Evolutionary conservation across 2,113 vertebrate genomes (phyloP).

Genomic region (Fulmarus glacialis): DNA sequence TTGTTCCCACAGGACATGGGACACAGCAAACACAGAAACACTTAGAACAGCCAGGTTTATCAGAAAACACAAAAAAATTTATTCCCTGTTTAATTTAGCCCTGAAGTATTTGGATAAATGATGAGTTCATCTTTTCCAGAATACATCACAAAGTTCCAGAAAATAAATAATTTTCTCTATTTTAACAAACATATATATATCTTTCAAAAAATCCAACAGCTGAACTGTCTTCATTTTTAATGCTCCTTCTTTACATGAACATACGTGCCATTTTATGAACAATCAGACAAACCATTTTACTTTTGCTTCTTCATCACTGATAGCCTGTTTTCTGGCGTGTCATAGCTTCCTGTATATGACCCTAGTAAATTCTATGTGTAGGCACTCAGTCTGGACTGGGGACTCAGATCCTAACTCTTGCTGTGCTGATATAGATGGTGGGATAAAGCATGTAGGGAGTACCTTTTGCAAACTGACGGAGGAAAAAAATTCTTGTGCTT

Average conservation of each 20-base stretch:
- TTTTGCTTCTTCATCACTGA: neutral
- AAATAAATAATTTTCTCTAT: neutral
- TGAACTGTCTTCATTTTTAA: neutral
- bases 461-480: neutral
- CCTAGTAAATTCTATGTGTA: neutral
- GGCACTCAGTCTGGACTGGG: neutral
- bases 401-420: neutral
- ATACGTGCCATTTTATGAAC: neutral
- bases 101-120: neutral
- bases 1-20: neutral
- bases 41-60: neutral
- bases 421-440: too few species aligned
- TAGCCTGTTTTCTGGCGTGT: neutral
- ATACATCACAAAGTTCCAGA: neutral
- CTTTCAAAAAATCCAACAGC: neutral
- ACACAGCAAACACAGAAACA: neutral
- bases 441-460: neutral
- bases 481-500: neutral
- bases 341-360: neutral
- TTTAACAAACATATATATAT: neutral
- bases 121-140: neutral
- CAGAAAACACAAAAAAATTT: neutral
- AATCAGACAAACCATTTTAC: neutral
- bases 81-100: neutral
- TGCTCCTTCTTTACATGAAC: neutral